Percentiles rank a stretch among this genome's conserved stretches.
phyloP scores from a whole-genome alignment of 2,113 vertebrate species.

The Scolopax mira region DNA sequence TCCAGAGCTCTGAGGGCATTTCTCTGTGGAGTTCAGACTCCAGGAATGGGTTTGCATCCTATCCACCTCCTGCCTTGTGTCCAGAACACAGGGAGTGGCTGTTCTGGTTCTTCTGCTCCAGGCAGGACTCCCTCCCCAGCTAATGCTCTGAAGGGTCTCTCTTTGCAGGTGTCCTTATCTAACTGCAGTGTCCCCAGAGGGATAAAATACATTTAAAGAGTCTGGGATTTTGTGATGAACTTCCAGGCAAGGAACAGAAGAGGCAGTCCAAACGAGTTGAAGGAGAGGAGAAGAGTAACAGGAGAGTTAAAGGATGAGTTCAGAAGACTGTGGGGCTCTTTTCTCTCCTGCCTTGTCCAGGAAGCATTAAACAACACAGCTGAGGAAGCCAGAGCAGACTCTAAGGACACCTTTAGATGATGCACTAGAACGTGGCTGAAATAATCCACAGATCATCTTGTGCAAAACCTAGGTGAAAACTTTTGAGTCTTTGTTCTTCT shows the following conservation, averaged over 20 bases:
- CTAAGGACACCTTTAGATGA: background rate
- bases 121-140: background rate
- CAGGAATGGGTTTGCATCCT: background rate
- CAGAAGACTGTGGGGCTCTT: background rate
- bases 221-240: background rate
- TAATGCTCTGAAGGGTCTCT: background rate
- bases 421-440: background rate
- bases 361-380: background rate
- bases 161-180: background rate
- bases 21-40: background rate
- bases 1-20: slow-evolving; percentile 1
- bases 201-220: background rate
- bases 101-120: background rate
- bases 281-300: background rate
- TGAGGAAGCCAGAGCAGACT: background rate
- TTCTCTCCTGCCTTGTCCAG: background rate
- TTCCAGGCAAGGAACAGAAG: background rate
- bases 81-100: background rate
- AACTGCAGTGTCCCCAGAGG: background rate
- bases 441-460: background rate
- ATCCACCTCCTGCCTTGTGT: background rate
- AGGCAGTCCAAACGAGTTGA: background rate
- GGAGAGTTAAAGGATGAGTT: background rate
- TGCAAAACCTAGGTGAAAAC: background rate
- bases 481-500: background rate